Base-by-base conservation (phyloP, 2,888 invertebrate species). In the Rhogogaster chlorosoma region DNA sequence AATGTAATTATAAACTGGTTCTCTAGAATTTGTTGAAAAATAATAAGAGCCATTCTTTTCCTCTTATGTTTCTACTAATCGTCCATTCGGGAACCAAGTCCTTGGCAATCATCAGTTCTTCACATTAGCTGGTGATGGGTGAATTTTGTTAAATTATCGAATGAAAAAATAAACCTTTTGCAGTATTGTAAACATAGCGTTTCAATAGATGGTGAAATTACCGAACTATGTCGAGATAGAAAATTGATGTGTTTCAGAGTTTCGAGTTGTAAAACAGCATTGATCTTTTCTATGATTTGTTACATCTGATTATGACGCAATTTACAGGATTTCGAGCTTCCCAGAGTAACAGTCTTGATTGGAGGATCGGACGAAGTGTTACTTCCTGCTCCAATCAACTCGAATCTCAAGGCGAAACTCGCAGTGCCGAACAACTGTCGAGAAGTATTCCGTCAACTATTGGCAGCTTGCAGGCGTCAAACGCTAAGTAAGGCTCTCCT, bases 261-360 rank as follows among this genome's bases (percentile, higher is more conserved):
- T 45, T 45, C 3, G 4, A 45, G 45, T 45, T 15, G 22, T 57
- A 18, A 57, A 22, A n/a, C 6, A n/a, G 22, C 5, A 10, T 61
- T 22, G 26, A 61, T 61, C 10, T 61, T 61, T 61, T 61, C 49
- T 2, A 26, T 61, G 61, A 71, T 86, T 78, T 83, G 70, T 45
- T 26, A 53, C 18, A 26, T 49, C 10, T 49, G 2, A 15, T 15
- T 32, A 22, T 70, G 5, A 12, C 4, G 9, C 45, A 42, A 67
- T 78, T 82, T 26, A 10, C 22, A 92, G 93, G 88, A 84, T 85
- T 91, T 26, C 89, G 90, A 85, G 88, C 90, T 26, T 90, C 92
- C 22, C 92, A 93, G 73, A 93, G 92, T 86, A 91, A 88, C 86
- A 93, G 93, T 86, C 87, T 93, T 57, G 93, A 93, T 86, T 93